Evolutionary conservation across 2,888 invertebrate species (phyloP).

Genomic region (Mythimna vitellina): DNA sequence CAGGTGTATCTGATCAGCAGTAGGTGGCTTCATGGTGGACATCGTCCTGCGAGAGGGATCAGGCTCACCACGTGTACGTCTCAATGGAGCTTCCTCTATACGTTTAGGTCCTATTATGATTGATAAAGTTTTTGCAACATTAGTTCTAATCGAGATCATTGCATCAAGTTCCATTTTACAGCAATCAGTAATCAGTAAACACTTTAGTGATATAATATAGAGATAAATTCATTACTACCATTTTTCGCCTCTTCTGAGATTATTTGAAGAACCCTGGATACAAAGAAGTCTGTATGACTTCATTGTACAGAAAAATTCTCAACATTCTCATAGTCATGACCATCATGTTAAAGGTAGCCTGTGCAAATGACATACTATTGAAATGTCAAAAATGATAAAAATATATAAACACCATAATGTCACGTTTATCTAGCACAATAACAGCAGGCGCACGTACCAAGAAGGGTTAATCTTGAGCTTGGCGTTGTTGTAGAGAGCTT

Average conservation of each 20-base stretch:
- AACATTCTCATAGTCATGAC: conserved; percentile 5
- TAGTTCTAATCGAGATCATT: not conserved
- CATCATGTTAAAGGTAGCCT: conserved; percentile 1
- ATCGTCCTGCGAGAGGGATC: not conserved
- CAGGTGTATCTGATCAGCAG: not conserved
- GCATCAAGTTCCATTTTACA: not conserved
- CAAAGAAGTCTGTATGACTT: too few relatives aligned
- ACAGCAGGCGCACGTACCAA: conserved; percentile 77
- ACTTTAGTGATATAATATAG: not conserved
- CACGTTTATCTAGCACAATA: not conserved
- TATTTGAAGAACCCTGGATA: not conserved
- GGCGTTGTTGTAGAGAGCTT: conserved; percentile 90
- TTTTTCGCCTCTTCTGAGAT: too few relatives aligned
- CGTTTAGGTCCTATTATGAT: not conserved
- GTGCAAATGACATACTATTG: not conserved
- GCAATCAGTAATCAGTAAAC: not conserved
- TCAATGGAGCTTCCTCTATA: not conserved
- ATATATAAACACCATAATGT: not conserved
- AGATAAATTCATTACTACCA: not conserved
- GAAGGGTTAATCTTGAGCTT: conserved; percentile 87
- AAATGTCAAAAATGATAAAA: not conserved
- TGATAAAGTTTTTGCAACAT: not conserved
- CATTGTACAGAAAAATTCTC: not conserved
- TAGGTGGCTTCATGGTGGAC: not conserved
- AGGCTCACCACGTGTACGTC: not conserved